phyloP scores from a whole-genome alignment of 2,113 vertebrate species.

The Bos taurus region ARS-UCD2.0 NC_037336.1:70925501-70926000 shows the following conservation, averaged over 20 bases:
- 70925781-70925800: background rate
- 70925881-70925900: background rate
- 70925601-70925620: background rate
- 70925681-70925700: background rate
- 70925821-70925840: background rate
- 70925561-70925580: background rate
- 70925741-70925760: background rate
- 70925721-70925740: background rate
- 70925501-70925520: background rate
- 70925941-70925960: background rate
- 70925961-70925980: background rate
- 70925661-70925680: background rate
- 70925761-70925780: background rate
- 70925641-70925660: background rate
- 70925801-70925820: background rate
- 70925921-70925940: background rate
- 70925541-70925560: background rate
- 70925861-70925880: background rate
- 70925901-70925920: background rate
- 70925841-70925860: background rate
- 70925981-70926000: background rate
- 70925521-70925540: background rate
- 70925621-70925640: background rate
- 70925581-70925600: background rate
- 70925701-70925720: background rate